These are phyloP conservation scores for Auanema sp. DNA, from an alignment of 2,888 invertebrate species.

Conservation along the genomic window DNA sequence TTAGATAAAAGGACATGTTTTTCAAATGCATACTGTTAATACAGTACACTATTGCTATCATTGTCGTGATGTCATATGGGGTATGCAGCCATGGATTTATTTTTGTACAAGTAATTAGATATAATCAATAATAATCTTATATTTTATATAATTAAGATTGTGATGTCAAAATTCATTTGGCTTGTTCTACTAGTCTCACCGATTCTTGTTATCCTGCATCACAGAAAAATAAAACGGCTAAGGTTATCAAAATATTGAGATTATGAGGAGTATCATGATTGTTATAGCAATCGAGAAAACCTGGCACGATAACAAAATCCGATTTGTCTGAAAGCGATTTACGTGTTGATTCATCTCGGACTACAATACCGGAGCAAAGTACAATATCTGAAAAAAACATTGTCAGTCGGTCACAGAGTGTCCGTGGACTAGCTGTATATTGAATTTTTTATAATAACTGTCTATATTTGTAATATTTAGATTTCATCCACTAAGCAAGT, in stretches of 20 bases:
- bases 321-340: conserved; percentile 37
- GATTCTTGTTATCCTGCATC: conserved; percentile 75
- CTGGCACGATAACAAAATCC: conserved; percentile 37
- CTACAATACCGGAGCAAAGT: conserved; percentile 27
- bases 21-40: conserved; percentile 83
- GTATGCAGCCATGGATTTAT: conserved; percentile 94
- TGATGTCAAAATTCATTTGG: conserved; percentile 82
- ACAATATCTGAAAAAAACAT: conserved; percentile 42
- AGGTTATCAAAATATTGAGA: not conserved
- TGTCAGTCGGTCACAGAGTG: conserved; percentile 38
- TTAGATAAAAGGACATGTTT: conserved; percentile 79
- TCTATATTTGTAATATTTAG: conserved; percentile 1
- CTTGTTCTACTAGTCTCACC: conserved; percentile 78
- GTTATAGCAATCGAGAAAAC: conserved; percentile 26
- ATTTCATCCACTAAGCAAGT: too few relatives aligned
- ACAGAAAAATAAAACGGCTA: conserved; percentile 24
- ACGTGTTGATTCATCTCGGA: conserved; percentile 2
- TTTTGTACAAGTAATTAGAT: conserved; percentile 80
- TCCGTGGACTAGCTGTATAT: conserved; percentile 19
- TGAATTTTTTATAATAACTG: not conserved
- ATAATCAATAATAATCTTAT: not conserved
- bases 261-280: conserved; percentile 13
- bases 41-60: conserved; percentile 88
- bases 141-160: conserved; percentile 73
- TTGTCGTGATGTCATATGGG: conserved; percentile 88